Evolutionary conservation across 2,888 invertebrate genomes (phyloP).

Genomic region (Ctenicera cuprea): DNA sequence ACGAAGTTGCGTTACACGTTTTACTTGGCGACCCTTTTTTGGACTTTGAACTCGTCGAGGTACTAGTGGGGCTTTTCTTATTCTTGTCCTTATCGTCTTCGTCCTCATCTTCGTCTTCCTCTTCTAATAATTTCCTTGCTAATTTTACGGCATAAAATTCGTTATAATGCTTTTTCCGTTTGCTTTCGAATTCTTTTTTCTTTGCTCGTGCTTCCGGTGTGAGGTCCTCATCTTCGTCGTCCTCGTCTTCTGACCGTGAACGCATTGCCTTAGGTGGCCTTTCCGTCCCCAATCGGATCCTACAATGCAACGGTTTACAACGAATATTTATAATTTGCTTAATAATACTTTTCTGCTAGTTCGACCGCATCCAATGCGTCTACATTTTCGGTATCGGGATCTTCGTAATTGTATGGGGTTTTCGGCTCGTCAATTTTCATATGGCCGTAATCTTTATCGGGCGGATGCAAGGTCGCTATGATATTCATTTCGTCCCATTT

Average conservation of each 20-base stretch:
- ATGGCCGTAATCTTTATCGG: conserved; percentile 99
- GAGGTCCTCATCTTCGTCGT: conserved; percentile 69
- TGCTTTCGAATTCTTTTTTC: conserved; percentile 90
- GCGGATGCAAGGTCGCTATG: conserved; percentile 96
- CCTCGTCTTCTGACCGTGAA: conserved; percentile 64
- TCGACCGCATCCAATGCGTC: conserved; percentile 80
- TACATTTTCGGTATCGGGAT: conserved; percentile 73
- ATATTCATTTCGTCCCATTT: conserved; percentile 99
- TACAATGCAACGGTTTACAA: conserved; percentile 52
- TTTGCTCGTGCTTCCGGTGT: conserved; percentile 77
- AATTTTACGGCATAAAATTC: conserved; percentile 96
- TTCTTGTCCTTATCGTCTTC: conserved; percentile 62
- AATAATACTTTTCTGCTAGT: conserved; percentile 81
- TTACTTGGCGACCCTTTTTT: conserved; percentile 19
- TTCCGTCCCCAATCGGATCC: conserved; percentile 70
- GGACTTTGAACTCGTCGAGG: conserved; percentile 70
- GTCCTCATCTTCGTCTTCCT: conserved; percentile 91
- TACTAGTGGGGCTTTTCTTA: conserved; percentile 62
- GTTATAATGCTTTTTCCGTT: conserved; percentile 97
- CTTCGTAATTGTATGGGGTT: conserved; percentile 87
- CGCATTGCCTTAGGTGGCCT: conserved; percentile 73
- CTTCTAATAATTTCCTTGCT: conserved; percentile 92
- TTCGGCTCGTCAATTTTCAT: conserved; percentile 99
- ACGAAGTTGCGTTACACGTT: conserved; percentile 10
- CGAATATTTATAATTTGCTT: neutral